Base-by-base conservation (phyloP, 2,888 invertebrate species). In the Campopleginae sp. region DNA sequence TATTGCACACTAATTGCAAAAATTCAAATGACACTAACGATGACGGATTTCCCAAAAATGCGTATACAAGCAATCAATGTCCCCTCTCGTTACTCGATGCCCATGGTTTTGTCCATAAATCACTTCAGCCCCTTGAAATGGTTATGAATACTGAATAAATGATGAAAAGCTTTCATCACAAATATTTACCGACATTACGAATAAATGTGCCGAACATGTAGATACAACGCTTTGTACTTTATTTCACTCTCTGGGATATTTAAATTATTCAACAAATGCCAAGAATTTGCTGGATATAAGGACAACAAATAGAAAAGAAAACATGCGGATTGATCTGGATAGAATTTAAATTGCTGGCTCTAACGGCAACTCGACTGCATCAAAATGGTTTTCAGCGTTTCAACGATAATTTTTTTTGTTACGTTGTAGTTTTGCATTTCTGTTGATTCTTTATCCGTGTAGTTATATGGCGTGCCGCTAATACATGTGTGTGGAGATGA, bases 371-470 rank as follows among this genome's bases (percentile, higher is more conserved):
- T 42, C 46, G 51, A 65, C 51, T 23, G 17, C 17, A 19, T 72
- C 42, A 38, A 12, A 71, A 31, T 27, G 51, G 31, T 10, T 42
- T 65, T 46, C 17, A 44, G 33, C 19, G 8, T 70, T 76, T 31
- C 27, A 12, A 27, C 61, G 58, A 42, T 42, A 19, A 44, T 54
- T 65, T 58, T 66, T 65, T 68, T 68, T 51, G 14, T 27, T 27
- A 27, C 72, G 14, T 17, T 66, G 42, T 42, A 68, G 48, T 51
- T 77, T 74, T 71, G 48, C 44, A 68, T 70, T 48, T 48, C 23
- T 74, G 48, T 83, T 79, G 54, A 79, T 68, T 79, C 46, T 68
- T 54, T 61, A 74, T 14, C 38, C 48, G 51, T 66, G 48, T 42
- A 78, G 66, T 79, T 58, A 61, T 46, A 38, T 51, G 42, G 51